These are phyloP conservation scores for Andrena chrysosceles DNA, from an alignment of 2,888 invertebrate genomes.

Conservation along the genomic window DNA sequence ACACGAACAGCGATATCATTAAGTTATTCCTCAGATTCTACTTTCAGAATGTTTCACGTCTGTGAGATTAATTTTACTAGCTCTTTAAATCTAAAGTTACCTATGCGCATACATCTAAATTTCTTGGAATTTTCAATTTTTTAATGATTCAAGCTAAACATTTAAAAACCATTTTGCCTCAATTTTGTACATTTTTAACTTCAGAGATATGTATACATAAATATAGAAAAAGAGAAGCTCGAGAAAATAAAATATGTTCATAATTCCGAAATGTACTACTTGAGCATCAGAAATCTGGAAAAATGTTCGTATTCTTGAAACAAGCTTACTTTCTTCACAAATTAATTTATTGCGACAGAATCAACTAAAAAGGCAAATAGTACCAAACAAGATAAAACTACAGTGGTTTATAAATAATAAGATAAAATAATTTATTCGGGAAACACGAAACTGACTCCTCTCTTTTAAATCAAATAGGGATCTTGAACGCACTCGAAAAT, in stretches of 20 bases:
- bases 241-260: background rate
- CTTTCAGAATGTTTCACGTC: background rate
- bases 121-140: background rate
- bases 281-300: too few species aligned
- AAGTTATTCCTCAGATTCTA: constrained; percentile 10
- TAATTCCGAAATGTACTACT: too few species aligned
- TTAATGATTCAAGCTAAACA: background rate
- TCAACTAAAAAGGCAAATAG: background rate
- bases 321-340: too few species aligned
- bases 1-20: background rate
- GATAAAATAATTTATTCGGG: background rate
- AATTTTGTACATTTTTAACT: background rate
- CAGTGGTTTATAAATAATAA: background rate
- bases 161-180: background rate
- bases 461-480: background rate
- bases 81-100: too few species aligned
- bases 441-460: background rate
- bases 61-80: background rate
- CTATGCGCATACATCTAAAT: too few species aligned
- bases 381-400: background rate
- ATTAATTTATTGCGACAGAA: too few species aligned
- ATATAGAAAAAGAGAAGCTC: too few species aligned
- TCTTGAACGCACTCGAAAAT: background rate
- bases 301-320: too few species aligned
- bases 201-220: background rate